Percentiles rank a stretch among this genome's conserved stretches.
These are phyloP conservation scores for Zaprionus capensis DNA, from an alignment of 1,140 invertebrate species.

Conservation along the genomic window DNA sequence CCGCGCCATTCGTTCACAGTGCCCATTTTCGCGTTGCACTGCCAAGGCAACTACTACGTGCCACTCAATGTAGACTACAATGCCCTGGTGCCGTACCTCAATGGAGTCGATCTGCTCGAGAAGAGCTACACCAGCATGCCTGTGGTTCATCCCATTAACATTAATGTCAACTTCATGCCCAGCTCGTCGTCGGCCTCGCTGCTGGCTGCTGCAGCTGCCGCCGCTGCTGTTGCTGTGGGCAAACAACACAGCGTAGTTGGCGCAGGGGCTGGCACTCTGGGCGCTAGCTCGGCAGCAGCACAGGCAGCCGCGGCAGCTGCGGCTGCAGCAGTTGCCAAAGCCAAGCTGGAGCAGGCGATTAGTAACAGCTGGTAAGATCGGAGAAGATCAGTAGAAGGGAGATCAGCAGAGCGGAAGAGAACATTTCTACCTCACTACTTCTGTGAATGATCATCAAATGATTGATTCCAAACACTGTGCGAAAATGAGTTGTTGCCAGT, in stretches of 20 bases:
- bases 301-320: constrained; percentile 49
- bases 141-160: constrained; percentile 94
- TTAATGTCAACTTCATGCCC: constrained; percentile 92
- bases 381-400: not conserved
- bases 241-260: constrained; percentile 58
- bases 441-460: constrained; percentile 82
- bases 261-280: constrained; percentile 87
- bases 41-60: constrained; percentile 95
- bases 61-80: constrained; percentile 94
- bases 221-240: constrained; percentile 66
- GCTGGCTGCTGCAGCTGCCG: constrained; percentile 72
- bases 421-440: constrained; percentile 83
- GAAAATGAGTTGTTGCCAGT: constrained; percentile 36
- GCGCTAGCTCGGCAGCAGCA: constrained; percentile 47
- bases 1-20: constrained; percentile 85
- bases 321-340: constrained; percentile 66
- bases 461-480: constrained; percentile 69
- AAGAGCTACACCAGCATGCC: constrained; percentile 85
- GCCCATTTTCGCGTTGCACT: constrained; percentile 93
- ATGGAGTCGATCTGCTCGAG: constrained; percentile 86
- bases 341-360: constrained; percentile 76
- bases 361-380: constrained; percentile 67
- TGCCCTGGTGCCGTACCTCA: constrained; percentile 89
- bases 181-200: constrained; percentile 58
- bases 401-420: constrained; percentile 47